These are phyloP conservation scores for Caenorhabditis sp. DNA, from an alignment of 2,888 invertebrate species.

Conservation along the genomic window DNA sequence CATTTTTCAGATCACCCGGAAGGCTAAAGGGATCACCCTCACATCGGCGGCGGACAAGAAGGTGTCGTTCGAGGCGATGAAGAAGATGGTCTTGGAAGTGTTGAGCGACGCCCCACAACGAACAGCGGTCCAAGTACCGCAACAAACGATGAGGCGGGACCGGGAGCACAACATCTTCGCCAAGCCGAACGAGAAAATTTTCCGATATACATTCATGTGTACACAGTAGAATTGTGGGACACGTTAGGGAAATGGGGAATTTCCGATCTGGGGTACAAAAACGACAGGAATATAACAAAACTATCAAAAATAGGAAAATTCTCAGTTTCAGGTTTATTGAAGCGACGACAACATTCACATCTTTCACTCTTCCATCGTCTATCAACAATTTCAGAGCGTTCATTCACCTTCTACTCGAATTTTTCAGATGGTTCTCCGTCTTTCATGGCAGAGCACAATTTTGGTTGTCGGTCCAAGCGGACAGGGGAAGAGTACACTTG, in stretches of 20 bases:
- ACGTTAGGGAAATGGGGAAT: too few species aligned
- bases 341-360: too few species aligned
- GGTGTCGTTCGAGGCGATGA: conserved; percentile 12
- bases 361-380: too few species aligned
- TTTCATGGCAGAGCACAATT: conserved; percentile 14
- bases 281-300: too few species aligned
- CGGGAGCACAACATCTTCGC: background rate
- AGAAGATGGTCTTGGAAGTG: conserved; percentile 11
- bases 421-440: background rate
- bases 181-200: background rate
- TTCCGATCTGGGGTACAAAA: too few species aligned
- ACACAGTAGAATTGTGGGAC: background rate
- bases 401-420: background rate
- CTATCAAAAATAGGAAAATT: too few species aligned
- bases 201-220: background rate
- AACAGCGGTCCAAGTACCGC: background rate
- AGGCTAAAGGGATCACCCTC: conserved; percentile 16
- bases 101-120: background rate
- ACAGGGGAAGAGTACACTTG: conserved; percentile 29
- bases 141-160: background rate
- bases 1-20: background rate
- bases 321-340: too few species aligned
- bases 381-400: background rate
- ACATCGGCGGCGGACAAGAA: background rate
- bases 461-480: conserved; percentile 18